Base-by-base conservation (phyloP, 2,113 vertebrate species). In the pig (Sus scrofa) region DNA sequence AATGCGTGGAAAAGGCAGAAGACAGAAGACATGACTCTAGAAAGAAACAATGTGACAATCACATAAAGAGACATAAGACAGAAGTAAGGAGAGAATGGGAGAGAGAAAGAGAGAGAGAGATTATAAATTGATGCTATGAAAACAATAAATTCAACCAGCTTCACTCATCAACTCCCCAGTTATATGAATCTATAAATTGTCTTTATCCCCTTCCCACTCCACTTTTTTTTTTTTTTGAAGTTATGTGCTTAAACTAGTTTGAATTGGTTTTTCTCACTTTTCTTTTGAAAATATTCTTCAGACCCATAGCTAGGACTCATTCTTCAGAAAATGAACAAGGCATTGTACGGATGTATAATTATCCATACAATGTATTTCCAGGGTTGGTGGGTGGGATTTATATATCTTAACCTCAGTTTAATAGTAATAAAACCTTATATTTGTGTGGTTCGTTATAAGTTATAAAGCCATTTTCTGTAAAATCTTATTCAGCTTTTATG, bases 231-330 rank as follows among this genome's bases (percentile, higher is more conserved):
- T 30, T 20, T 73, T 15, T 54, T 24, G 1, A 79, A 70, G 14
- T 44, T 78, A 1, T 37, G 1, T 11, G 20, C 24, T 71, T 89
- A 68, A 68, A 13, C 7, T 34, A 63, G 7, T 71, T 88, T 71
- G 44, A 73, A 5, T 44, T 87, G 12, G 13, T 58, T 81, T 73
- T 27, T 63, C 27, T 63, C 56, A 71, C 19, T 89, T 89, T 86
- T 60, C 63, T 89, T 89, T 74, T 79, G 34, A 54, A 30, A n/a
- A 1, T 30, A 37, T 63, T 67, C 30, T 92, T 60, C 26, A 78
- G 32, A n/a, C 1, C 16, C 9, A 30, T 18, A 44, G 6, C 6
- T 65, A 54, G 8, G 13, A 71, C 0, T 0, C 4, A 50, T n/a
- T 65, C 4, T 87, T 89, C 63, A 78, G 73, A 74, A 88, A 93